Conservation (phyloP, 2,113 vertebrate genomes). For the Odobenus rosmarus region DNA sequence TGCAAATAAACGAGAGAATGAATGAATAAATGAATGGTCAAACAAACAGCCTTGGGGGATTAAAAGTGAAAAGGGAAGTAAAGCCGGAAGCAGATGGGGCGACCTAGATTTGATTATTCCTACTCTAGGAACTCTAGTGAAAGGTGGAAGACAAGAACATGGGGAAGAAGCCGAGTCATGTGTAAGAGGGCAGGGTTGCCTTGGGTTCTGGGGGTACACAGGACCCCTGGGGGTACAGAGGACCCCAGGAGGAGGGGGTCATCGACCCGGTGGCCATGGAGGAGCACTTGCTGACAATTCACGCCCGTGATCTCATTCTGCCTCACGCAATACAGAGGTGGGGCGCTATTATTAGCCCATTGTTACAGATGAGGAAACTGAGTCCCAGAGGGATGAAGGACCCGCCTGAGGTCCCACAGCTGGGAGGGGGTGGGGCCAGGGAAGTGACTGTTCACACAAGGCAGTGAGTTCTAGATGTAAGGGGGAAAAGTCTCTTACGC, state of each 20-base stretch:
- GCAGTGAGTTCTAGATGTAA: not conserved
- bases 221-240: not conserved
- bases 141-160: not conserved
- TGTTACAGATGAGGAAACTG: constrained; percentile 10
- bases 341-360: not conserved
- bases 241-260: not conserved
- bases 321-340: not conserved
- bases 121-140: not conserved
- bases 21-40: not conserved
- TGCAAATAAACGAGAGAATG: not conserved
- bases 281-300: not conserved
- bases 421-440: not conserved
- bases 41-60: not conserved
- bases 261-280: accelerated
- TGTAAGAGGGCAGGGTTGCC: not conserved
- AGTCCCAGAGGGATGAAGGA: not conserved
- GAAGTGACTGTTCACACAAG: not conserved
- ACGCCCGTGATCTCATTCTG: not conserved
- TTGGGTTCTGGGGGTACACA: not conserved
- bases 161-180: not conserved
- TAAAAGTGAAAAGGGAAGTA: not conserved
- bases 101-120: not conserved
- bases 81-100: not conserved
- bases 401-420: not conserved
- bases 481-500: not conserved